A percentile compares a stretch with the other conserved stretches of the same genome.
Conservation (phyloP, 2,888 invertebrate species). For the Dichetophora obliterata region DNA sequence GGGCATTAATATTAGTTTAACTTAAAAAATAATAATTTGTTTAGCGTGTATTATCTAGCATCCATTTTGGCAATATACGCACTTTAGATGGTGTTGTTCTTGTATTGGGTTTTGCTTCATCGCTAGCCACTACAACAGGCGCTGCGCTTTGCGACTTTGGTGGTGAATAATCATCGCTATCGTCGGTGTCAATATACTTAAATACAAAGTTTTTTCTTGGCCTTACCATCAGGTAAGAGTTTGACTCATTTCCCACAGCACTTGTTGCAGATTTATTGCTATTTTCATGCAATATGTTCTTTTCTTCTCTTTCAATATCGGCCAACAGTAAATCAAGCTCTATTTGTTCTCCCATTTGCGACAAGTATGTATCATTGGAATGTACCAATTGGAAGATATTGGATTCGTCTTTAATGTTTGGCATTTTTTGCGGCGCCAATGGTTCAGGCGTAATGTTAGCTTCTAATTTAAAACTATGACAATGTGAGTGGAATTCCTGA, state of each 20-base stretch:
- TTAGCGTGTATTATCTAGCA: slow-evolving; percentile 18
- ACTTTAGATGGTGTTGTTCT: slow-evolving; percentile 16
- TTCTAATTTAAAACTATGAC: too few species aligned
- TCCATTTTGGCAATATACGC: slow-evolving; percentile 46
- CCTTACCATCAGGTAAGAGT: not conserved
- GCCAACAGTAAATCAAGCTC: slow-evolving; percentile 46
- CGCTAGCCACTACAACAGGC: not conserved
- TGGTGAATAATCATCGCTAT: slow-evolving; percentile 37
- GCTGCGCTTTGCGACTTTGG: not conserved
- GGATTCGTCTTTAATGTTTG: too few species aligned
- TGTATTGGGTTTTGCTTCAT: not conserved
- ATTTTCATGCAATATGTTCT: not conserved
- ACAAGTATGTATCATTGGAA: too few species aligned
- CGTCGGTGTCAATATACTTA: slow-evolving; percentile 42
- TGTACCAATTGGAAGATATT: too few species aligned
- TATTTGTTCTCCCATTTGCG: not conserved
- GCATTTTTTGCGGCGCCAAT: too few species aligned
- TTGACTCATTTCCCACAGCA: not conserved
- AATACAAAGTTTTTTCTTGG: slow-evolving; percentile 27
- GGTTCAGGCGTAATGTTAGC: too few species aligned
- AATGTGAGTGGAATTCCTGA: too few species aligned
- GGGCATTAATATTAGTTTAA: too few species aligned
- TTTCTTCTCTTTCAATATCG: slow-evolving; percentile 39
- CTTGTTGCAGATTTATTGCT: not conserved
- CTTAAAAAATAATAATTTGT: too few species aligned